phyloP scores from a whole-genome alignment of 2,113 vertebrate genomes.

The Passer montanus region DNA sequence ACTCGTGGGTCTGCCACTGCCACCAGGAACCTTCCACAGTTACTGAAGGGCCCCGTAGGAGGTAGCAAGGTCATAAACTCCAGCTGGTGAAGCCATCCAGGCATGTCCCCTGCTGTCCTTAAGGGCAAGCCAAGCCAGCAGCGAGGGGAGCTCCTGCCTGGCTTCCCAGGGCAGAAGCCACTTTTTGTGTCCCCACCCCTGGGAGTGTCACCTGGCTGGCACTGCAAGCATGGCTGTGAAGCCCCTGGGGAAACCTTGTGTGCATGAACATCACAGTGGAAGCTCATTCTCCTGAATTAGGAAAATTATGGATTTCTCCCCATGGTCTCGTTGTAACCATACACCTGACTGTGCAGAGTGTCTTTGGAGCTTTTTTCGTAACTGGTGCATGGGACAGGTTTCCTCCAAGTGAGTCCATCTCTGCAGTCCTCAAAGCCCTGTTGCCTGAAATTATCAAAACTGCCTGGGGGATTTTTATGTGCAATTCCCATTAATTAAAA shows the following conservation, averaged over 20 bases:
- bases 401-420: not conserved
- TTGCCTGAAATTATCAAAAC: not conserved
- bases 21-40: not conserved
- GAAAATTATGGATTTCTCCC: not conserved
- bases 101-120: not conserved
- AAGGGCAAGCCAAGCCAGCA: not conserved
- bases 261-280: not conserved
- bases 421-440: not conserved
- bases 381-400: not conserved
- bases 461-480: not conserved
- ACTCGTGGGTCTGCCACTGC: not conserved
- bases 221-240: not conserved
- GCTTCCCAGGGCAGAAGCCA: not conserved
- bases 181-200: not conserved
- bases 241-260: fast-evolving
- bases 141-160: not conserved
- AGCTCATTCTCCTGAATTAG: not conserved
- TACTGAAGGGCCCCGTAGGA: not conserved
- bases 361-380: not conserved
- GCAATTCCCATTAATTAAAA: not conserved
- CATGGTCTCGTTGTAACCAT: fast-evolving
- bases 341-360: fast-evolving
- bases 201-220: not conserved
- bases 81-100: fast-evolving
- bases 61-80: not conserved